These are phyloP conservation scores for Platysternon megacephalum DNA, from an alignment of 2,113 vertebrate species.

Conservation along the genomic window DNA sequence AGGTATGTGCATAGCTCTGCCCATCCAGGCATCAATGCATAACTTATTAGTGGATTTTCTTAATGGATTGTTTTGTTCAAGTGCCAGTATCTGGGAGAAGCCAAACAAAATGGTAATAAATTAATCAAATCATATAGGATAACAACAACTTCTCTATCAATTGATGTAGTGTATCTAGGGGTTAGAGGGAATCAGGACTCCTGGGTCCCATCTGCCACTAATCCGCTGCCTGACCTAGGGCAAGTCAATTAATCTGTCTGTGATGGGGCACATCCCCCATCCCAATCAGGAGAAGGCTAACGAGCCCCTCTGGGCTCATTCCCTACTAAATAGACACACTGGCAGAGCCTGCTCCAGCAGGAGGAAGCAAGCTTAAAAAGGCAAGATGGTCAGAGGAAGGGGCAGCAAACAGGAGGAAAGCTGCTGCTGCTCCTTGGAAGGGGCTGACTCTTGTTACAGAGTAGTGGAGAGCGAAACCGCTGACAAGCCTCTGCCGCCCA, in stretches of 20 bases:
- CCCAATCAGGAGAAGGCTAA: neutral
- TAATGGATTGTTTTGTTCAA: neutral
- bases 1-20: neutral
- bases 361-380: neutral
- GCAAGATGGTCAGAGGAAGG: neutral
- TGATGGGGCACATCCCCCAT: neutral
- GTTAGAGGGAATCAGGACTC: slow-evolving; percentile 54
- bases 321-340: neutral
- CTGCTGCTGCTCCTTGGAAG: neutral
- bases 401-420: neutral
- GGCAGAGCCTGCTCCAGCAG: neutral
- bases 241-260: slow-evolving; percentile 64
- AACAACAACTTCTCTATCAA: neutral
- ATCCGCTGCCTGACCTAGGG: slow-evolving; percentile 59
- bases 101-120: neutral
- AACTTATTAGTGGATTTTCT: slow-evolving; percentile 24
- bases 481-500: neutral
- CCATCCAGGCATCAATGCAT: neutral
- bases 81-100: neutral
- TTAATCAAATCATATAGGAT: slow-evolving; percentile 52
- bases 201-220: slow-evolving; percentile 47
- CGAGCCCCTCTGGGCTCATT: neutral
- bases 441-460: neutral
- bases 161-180: slow-evolving; percentile 42
- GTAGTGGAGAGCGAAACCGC: neutral